Conservation (phyloP, 2,113 vertebrate species). For the Chloebia gouldiae region DNA sequence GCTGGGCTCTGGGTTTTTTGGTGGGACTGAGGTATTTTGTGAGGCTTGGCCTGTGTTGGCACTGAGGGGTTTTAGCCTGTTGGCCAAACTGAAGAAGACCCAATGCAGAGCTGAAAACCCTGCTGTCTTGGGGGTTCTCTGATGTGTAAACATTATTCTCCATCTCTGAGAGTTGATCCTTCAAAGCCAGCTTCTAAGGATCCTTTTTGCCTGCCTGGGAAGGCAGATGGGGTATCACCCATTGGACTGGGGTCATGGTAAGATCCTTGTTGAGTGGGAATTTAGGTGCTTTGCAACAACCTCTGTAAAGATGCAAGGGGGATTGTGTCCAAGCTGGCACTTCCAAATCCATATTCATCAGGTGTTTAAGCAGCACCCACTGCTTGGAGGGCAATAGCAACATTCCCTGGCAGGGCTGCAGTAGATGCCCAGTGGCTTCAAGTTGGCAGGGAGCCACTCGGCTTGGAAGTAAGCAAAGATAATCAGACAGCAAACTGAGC, state of each 20-base stretch:
- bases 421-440: neutral
- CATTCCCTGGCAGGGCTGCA: neutral
- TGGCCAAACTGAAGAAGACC: neutral
- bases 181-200: neutral
- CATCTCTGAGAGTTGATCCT: neutral
- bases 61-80: neutral
- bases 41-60: neutral
- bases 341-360: neutral
- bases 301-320: neutral
- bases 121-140: accelerated
- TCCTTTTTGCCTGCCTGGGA: neutral
- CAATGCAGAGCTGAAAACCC: neutral
- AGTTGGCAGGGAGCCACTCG: neutral
- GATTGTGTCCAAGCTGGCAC: accelerated
- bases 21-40: neutral
- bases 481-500: neutral
- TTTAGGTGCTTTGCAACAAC: accelerated
- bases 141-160: neutral
- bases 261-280: neutral
- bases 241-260: accelerated
- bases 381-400: neutral
- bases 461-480: neutral
- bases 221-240: neutral
- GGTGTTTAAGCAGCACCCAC: accelerated
- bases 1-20: neutral